Percentiles rank a stretch among this genome's conserved stretches.
Evolutionary conservation across 2,797 vertebrate genomes (phyloP).

Genomic region (Mastacembelus armatus): DNA sequence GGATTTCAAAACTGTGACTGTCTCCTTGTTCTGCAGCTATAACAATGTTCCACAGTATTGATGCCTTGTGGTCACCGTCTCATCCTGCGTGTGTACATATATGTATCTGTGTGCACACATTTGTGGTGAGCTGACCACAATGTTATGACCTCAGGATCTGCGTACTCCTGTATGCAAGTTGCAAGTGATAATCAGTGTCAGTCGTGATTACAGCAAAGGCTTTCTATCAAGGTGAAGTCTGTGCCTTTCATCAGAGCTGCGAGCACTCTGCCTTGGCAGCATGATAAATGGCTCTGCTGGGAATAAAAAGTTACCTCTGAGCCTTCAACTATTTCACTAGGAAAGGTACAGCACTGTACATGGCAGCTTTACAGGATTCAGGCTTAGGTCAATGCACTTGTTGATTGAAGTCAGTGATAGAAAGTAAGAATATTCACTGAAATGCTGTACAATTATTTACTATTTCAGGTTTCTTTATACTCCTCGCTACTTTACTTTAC

Average conservation of each 20-base stretch:
- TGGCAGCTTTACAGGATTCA: not conserved
- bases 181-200: slow-evolving; percentile 55
- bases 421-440: slow-evolving; percentile 8
- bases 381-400: not conserved
- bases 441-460: not conserved
- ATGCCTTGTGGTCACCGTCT: slow-evolving; percentile 36
- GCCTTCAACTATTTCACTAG: slow-evolving; percentile 43
- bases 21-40: slow-evolving; percentile 51
- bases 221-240: slow-evolving; percentile 44
- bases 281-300: slow-evolving; percentile 61
- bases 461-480: not conserved
- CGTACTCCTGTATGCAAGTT: slow-evolving; percentile 24
- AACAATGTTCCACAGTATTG: slow-evolving; percentile 53
- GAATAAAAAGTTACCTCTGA: slow-evolving; percentile 60
- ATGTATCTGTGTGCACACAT: not conserved
- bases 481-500: too few species aligned
- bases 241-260: slow-evolving; percentile 39
- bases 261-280: slow-evolving; percentile 45
- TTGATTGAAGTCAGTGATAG: not conserved
- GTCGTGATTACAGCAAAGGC: slow-evolving; percentile 40
- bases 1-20: slow-evolving; percentile 63
- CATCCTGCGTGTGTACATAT: not conserved
- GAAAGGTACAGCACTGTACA: slow-evolving; percentile 6
- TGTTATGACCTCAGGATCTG: slow-evolving; percentile 38
- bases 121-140: slow-evolving; percentile 9